phyloP scores from a whole-genome alignment of 2,797 vertebrate species.

The Cyclura pinguis region DNA sequence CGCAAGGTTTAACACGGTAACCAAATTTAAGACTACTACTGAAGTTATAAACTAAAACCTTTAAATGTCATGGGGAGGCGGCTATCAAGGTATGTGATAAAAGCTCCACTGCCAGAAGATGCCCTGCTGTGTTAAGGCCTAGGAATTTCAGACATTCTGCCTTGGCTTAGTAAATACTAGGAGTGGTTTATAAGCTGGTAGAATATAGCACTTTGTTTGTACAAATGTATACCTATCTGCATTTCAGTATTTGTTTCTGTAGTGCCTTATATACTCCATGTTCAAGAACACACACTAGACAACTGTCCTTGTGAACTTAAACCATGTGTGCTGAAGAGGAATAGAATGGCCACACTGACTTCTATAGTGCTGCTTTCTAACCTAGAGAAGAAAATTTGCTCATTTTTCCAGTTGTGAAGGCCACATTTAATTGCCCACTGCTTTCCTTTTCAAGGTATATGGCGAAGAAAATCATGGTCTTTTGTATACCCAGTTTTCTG shows the following conservation, averaged over 20 bases:
- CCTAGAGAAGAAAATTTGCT: neutral
- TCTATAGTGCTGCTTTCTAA: neutral
- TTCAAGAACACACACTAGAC: neutral
- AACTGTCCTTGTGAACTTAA: neutral
- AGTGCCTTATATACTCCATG: constrained; percentile 22
- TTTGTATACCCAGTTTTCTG: neutral
- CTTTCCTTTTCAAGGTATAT: neutral
- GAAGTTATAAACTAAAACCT: neutral
- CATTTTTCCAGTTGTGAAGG: neutral
- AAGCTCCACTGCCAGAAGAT: neutral
- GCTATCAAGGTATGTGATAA: neutral
- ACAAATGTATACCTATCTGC: too few species aligned
- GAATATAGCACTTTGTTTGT: neutral
- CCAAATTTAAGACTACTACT: neutral
- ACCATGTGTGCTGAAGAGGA: neutral
- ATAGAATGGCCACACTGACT: neutral
- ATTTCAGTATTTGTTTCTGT: neutral
- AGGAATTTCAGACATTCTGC: neutral
- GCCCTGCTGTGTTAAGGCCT: neutral
- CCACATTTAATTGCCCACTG: neutral
- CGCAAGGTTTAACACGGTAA: neutral
- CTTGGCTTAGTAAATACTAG: neutral
- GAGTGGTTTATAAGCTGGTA: neutral
- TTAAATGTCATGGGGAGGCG: neutral
- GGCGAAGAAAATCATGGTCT: neutral